phyloP scores from a whole-genome alignment of 2,888 invertebrate species.

The Lordiphosa andalusiaca region DNA sequence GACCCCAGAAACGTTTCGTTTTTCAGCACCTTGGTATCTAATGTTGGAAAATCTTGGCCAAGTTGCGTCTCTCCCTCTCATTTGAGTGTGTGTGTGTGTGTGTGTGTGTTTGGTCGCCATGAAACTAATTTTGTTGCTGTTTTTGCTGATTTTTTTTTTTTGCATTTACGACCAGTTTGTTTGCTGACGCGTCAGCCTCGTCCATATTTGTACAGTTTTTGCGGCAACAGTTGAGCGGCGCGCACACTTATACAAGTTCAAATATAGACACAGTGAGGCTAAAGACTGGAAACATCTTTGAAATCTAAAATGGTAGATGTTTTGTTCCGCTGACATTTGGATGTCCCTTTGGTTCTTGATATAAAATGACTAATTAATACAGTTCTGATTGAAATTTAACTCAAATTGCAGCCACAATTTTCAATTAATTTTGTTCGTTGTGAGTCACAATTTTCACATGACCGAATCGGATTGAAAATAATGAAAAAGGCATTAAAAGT shows the following conservation, averaged over 20 bases:
- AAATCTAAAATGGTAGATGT: no score
- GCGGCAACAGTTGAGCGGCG: conserved; percentile 61
- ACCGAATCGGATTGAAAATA: no score
- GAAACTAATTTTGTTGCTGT: conserved; percentile 52
- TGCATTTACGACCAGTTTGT: conserved; percentile 38
- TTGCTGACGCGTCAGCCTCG: conserved; percentile 46
- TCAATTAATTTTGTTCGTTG: no score
- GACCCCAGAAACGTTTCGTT: conserved; percentile 18
- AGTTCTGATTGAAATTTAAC: no score
- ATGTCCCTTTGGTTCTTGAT: no score
- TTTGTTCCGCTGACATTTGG: no score
- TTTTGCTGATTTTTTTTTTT: conserved; percentile 18
- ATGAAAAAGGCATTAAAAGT: no score
- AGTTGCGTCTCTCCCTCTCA: conserved; percentile 27
- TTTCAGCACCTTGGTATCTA: conserved; percentile 18
- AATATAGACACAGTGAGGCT: not conserved
- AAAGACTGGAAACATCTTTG: no score
- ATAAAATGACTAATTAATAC: no score
- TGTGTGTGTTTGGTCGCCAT: conserved; percentile 28
- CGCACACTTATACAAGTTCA: conserved; percentile 15
- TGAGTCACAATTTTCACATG: no score
- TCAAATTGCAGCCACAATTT: no score
- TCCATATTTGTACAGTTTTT: conserved; percentile 61
- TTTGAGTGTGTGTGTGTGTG: conserved; percentile 17
- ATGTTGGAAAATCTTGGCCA: conserved; percentile 43